Base-by-base conservation (phyloP, 2,797 vertebrate genomes). In the Lagorchestes hirsutus region DNA sequence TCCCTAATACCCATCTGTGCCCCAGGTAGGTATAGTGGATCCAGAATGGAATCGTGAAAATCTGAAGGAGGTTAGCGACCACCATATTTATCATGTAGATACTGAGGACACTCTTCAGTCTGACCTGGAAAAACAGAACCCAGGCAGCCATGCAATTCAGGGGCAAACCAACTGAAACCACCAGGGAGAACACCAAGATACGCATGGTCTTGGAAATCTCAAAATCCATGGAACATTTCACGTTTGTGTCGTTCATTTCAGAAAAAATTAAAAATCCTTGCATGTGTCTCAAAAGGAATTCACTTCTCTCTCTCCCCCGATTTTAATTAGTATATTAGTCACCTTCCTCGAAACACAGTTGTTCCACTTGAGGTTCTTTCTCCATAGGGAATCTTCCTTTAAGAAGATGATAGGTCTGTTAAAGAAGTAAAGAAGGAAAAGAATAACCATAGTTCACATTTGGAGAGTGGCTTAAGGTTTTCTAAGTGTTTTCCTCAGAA, bases 21-120 rank as follows among this genome's bases (percentile, higher is more conserved):
- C 97, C 31, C 24, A 50, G 46, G 10, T n/a, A 90, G 16, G 82
- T 93, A n/a, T 31, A 40, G 34, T 93, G 40, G 16, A 93, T 95
- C 92, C 96, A 90, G 18, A 96, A 96, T 16, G 93, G 94, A 29
- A 97, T 14, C 4, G 31, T 95, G 92, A 91, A 27, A 28, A 54
- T 96, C 87, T 92, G 55, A 62, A 95, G 67, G 55, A 94, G 27
- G 91, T 97, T 93, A 59, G 82, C 57, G 1, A 52, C 57, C 2
- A 52, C 40, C 62, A 96, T 54, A 67, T 96, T 96, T 12, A 54
- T 40, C 56, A 94, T 67, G 28, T 92, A 96, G 94, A 92, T 90
- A 0, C 92, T 93, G 46, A 96, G 94, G 90, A 74, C 0, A 2
- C 28, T 96, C 46, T 92, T 95, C 5, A 93, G 13, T 34, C 90